Evolutionary conservation across 1,140 invertebrate species (phyloP).

Genomic region (Stegodyphus dumicola): DNA sequence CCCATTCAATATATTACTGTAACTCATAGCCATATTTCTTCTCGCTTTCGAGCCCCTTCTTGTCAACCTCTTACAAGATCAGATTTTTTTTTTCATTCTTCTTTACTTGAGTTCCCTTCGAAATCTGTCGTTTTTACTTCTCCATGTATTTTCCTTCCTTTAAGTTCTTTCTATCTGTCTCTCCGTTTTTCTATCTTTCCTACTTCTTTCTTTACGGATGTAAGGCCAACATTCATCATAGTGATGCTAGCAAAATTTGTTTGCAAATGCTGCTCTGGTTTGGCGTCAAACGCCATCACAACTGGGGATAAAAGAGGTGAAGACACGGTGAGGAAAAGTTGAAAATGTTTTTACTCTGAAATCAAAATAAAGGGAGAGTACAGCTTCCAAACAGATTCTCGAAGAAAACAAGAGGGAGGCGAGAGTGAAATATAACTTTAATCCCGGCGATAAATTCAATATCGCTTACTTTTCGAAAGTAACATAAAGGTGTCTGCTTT

Average conservation of each 20-base stretch:
- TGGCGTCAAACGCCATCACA: slow-evolving; percentile 31
- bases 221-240: slow-evolving; percentile 52
- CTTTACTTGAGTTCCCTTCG: slow-evolving; percentile 26
- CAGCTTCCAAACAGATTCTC: slow-evolving; percentile 7
- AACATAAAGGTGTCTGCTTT: slow-evolving; percentile 27
- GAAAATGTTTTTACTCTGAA: slow-evolving; percentile 11
- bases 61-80: slow-evolving; percentile 55
- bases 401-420: not conserved
- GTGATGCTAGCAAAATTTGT: slow-evolving; percentile 52
- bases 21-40: slow-evolving; percentile 60
- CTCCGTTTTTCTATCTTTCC: slow-evolving; percentile 33
- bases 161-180: slow-evolving; percentile 15
- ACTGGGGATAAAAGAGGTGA: slow-evolving; percentile 21
- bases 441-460: slow-evolving; percentile 31
- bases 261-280: slow-evolving; percentile 50
- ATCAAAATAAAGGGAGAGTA: slow-evolving; percentile 29
- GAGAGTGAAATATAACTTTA: slow-evolving; percentile 29
- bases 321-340: slow-evolving; percentile 38
- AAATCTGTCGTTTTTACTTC: slow-evolving; percentile 53
- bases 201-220: slow-evolving; percentile 47
- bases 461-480: slow-evolving; percentile 30
- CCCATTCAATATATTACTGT: slow-evolving; percentile 60
- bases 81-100: slow-evolving; percentile 23
- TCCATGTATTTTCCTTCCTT: slow-evolving; percentile 34
- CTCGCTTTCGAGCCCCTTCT: slow-evolving; percentile 33